phyloP scores from a whole-genome alignment of 2,113 vertebrate genomes.

The Phoenicopterus ruber region DNA sequence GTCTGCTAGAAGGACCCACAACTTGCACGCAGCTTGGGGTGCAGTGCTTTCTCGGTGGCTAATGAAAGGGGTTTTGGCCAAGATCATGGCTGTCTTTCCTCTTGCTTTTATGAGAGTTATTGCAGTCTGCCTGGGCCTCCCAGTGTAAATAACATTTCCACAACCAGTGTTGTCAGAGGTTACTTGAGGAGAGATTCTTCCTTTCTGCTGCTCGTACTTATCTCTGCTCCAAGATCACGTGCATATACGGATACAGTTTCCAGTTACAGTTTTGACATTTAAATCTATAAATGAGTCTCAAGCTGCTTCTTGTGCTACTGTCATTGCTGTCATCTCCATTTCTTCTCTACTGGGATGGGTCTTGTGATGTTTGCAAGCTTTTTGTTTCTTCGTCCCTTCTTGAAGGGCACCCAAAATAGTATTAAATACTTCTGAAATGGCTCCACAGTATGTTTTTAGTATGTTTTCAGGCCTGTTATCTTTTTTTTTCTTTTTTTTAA shows the following conservation, averaged over 20 bases:
- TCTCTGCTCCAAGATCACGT: neutral
- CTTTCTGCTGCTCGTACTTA: neutral
- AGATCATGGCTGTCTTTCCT: neutral
- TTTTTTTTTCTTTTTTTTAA: neutral
- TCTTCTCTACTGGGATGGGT: neutral
- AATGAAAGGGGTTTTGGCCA: neutral
- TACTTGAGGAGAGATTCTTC: neutral
- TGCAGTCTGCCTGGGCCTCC: neutral
- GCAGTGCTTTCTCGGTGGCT: neutral
- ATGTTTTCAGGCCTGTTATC: neutral
- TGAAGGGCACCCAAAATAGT: neutral
- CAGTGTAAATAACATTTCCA: neutral
- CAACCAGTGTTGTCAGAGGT: neutral
- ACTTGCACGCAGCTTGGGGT: neutral
- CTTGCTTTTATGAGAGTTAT: neutral
- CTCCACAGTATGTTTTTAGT: neutral
- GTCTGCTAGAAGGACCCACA: neutral
- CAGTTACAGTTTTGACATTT: neutral
- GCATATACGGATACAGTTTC: neutral
- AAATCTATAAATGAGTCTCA: neutral
- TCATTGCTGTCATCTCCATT: neutral
- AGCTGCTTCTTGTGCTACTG: neutral
- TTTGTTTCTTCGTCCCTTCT: neutral
- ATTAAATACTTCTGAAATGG: neutral
- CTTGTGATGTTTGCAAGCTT: neutral